Evolutionary conservation across 2,113 vertebrate species (phyloP), one percentile per base, ranked within the genome.

Genomic region (Aegotheles bennettii): DNA sequence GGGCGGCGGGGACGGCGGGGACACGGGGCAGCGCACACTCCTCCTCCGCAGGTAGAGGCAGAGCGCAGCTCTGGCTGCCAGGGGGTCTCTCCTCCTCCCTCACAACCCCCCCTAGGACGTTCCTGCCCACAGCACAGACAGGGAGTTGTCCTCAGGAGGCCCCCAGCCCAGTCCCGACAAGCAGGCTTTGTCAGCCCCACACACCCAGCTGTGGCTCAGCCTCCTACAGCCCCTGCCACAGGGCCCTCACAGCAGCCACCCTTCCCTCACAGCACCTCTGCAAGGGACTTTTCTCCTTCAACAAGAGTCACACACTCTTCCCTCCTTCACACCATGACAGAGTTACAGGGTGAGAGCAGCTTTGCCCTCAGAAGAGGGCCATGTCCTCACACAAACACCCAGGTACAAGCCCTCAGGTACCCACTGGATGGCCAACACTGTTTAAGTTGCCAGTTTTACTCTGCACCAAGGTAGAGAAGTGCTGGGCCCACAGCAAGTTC

Each of bases 381-480:
- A 11, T 14, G 42, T 28, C 18, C 87, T 61, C 20, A 4, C 3
- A 0, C 38, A 47, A 29, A 14, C 11, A 40, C 3, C 31, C 31
- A 33, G 60, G 29, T 4, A 25, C 3, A 7, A 53, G 45, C 17
- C 15, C 43, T 40, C 18, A 1, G 38, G 43, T 29, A 45, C 8
- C 31, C 2, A 43, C 61, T 5, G 19, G 3, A 24, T 5, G 33
- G 38, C 73, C 17, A 25, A 16, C 2, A 0, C 7, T 0, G 25
- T 23, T n/a, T 8, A 5, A 36, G 3, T 0, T 16, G 40, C 18
- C 21, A 3, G 6, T 68, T 83, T 47, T 8, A 60, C n/a, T 13
- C 9, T 17, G 42, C 50, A 36, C 50, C 42, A 2, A 20, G 42
- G 42, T 0, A 24, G 21, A 10, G 24, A 29, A 65, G 14, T 1